Conservation (phyloP, 23 tunicate genomes). For the Oikopleura vanhoeffeni region DNA sequence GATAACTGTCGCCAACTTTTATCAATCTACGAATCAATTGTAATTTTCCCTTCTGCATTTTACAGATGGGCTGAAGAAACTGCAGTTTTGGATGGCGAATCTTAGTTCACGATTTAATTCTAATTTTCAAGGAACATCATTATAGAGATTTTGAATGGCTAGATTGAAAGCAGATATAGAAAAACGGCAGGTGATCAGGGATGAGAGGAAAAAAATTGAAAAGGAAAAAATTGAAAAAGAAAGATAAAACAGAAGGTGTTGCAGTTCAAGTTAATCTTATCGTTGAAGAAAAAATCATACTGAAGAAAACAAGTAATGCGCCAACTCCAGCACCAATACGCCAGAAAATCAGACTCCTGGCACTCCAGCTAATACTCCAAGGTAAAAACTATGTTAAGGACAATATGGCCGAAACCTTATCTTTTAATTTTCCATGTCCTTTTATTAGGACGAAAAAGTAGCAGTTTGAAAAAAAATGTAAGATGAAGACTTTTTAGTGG, state of each 20-base stretch:
- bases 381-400: too few relatives aligned
- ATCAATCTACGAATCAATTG: constrained; percentile 25
- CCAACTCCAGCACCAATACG: background rate
- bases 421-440: too few relatives aligned
- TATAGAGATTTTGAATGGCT: too few relatives aligned
- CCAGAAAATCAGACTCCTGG: background rate
- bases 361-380: constrained; percentile 26
- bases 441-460: too few relatives aligned
- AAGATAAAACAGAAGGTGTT: constrained; percentile 18
- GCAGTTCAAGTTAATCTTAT: constrained; percentile 5
- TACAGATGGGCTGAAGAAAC: constrained; percentile 80
- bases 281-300: constrained; percentile 17
- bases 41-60: constrained; percentile 42
- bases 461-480: too few relatives aligned
- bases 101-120: too few relatives aligned
- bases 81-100: constrained; percentile 68
- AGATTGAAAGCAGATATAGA: constrained; percentile 36
- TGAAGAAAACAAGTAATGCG: constrained; percentile 8
- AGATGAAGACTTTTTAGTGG: too few relatives aligned
- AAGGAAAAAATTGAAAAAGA: constrained; percentile 36
- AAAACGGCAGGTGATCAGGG: constrained; percentile 42
- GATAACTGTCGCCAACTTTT: constrained; percentile 12
- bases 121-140: too few relatives aligned
- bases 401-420: too few relatives aligned
- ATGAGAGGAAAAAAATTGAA: constrained; percentile 27